These are phyloP conservation scores for Gallinago jamesoni DNA, from an alignment of 2,113 vertebrate species.

Conservation along the genomic window DNA sequence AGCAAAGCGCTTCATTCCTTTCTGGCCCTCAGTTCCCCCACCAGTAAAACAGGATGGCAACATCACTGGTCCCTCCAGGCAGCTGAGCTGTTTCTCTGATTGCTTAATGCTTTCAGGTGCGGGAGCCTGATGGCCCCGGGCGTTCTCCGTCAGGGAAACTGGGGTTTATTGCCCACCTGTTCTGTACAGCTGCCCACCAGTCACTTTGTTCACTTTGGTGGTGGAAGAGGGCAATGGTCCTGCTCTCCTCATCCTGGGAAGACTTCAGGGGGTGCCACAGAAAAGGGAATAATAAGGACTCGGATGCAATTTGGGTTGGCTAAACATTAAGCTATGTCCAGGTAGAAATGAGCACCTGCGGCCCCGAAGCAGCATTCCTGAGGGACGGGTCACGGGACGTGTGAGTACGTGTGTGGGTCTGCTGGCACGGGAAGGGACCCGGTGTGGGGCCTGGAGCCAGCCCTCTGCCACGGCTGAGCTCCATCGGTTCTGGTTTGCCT, in stretches of 20 bases:
- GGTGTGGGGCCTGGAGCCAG: background rate
- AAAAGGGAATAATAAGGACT: background rate
- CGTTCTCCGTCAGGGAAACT: background rate
- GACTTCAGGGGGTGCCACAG: fast-evolving
- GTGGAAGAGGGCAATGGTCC: fast-evolving
- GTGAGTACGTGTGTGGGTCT: fast-evolving
- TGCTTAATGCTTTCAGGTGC: background rate
- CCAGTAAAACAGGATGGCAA: background rate
- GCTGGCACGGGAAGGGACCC: background rate
- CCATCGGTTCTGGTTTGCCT: background rate
- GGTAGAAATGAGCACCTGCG: background rate
- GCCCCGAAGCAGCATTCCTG: slow-evolving; percentile 27
- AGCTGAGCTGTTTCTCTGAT: background rate
- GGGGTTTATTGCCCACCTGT: background rate
- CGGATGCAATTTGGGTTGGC: background rate
- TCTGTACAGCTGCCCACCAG: fast-evolving
- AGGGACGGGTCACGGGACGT: background rate
- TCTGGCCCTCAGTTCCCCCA: background rate
- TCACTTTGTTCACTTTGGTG: fast-evolving
- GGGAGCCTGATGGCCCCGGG: background rate
- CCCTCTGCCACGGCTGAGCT: background rate
- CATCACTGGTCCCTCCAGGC: background rate
- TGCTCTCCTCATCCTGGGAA: fast-evolving
- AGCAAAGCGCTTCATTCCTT: background rate
- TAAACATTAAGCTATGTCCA: slow-evolving; percentile 33